These are phyloP conservation scores for Sisyra terminalis DNA, from an alignment of 2,888 invertebrate genomes.

Conservation along the genomic window DNA sequence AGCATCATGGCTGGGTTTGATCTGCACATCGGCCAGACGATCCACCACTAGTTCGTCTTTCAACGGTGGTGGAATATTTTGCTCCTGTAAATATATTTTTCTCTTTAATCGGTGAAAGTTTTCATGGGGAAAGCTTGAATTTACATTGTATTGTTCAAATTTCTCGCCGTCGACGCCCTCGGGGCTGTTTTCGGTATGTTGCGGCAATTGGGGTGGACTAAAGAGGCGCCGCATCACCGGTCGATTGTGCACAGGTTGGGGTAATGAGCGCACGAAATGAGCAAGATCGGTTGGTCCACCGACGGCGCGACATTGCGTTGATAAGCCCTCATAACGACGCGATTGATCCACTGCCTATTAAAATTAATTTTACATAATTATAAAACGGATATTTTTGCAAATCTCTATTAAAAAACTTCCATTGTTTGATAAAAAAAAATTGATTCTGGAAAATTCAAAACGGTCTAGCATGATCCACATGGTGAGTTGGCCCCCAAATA, in stretches of 20 bases:
- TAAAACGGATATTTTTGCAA: too few relatives aligned
- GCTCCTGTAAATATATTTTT: constrained; percentile 27
- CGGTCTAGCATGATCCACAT: too few relatives aligned
- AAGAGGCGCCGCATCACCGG: constrained; percentile 32
- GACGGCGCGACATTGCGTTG: constrained; percentile 60
- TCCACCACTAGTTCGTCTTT: constrained; percentile 75
- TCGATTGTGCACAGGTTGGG: constrained; percentile 31
- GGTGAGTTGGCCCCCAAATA: too few relatives aligned
- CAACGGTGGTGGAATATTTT: constrained; percentile 54
- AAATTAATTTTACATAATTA: constrained; percentile 5
- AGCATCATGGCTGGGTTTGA: constrained; percentile 58
- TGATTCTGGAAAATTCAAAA: too few relatives aligned
- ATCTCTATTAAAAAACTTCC: too few relatives aligned
- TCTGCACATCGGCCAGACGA: constrained; percentile 51
- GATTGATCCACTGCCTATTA: constrained; percentile 64
- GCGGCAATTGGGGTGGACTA: constrained; percentile 50
- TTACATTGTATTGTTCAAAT: constrained; percentile 28
- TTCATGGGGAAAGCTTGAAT: constrained; percentile 14
- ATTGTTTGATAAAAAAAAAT: too few relatives aligned
- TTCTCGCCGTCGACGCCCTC: constrained; percentile 19
- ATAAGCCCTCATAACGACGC: constrained; percentile 66
- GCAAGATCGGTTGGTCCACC: constrained; percentile 57
- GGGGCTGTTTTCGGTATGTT: constrained; percentile 26
- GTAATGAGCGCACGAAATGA: constrained; percentile 57
- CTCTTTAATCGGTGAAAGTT: background rate